Base-by-base conservation (phyloP, 2,113 vertebrate genomes). In the Sebastes schlegelii region DNA sequence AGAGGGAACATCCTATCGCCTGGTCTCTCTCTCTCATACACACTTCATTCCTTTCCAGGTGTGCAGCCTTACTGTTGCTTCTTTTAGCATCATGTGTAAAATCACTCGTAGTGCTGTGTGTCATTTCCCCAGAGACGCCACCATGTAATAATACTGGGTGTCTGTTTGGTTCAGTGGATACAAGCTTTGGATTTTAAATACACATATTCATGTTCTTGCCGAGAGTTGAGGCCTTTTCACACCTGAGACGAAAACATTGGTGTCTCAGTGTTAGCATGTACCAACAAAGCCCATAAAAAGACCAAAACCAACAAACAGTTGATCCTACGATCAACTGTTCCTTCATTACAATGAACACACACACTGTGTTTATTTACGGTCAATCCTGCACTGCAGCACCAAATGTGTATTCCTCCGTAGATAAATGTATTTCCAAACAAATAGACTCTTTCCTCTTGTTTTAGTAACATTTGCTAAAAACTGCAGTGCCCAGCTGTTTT, bases 1-100 rank as follows among this genome's bases (percentile, higher is more conserved):
- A 60, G 57, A 67, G 79, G 4, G 73, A 84, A 84, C 78, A 77
- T 92, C 89, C 91, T 54, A 23, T 70, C 23, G 5, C 54, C 42
- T 57, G 42, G 8, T 17, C 21, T 57, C 64, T 72, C 80, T 16
- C n/a, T 71, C 62, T 42, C 55, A 9, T 73, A 10, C 17, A 16
- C 63, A 57, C 67, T 26, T 43, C 64, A 64, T 5, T 45, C 11
- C 34, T 19, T 4, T 71, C 51, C 83, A 84, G 68, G 76, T 77
- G 64, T 75, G 66, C 54, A 67, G 65, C 76, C 52, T 34, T 77
- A 34, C 34, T 34, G 34, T 34, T 34, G 3, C 34, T 34, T 63
- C 4, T 1, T 45, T 80, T 58, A 40, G 65, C 57, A 61, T 85
- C 19, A 66, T 73, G 61, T 63, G 19, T 85, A 45, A 54, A 80